phyloP scores from a whole-genome alignment of 2,888 invertebrate species.

The Ormia ochracea region DNA sequence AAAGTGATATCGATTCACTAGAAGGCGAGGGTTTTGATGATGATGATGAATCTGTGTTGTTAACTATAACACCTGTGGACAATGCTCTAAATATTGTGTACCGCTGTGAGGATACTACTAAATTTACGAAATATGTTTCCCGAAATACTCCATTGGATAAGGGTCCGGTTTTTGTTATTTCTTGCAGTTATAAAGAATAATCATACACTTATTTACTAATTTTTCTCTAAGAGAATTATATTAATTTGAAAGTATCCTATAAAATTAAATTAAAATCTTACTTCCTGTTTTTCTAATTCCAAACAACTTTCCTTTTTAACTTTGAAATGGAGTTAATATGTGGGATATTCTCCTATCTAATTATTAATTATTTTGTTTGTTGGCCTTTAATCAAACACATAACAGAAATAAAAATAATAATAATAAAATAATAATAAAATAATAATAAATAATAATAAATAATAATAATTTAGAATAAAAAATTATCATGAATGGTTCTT shows the following conservation, averaged over 20 bases:
- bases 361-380: too few species aligned
- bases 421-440: too few species aligned
- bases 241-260: background rate
- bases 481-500: too few species aligned
- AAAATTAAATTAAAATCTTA: too few species aligned
- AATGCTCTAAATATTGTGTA: slow-evolving; percentile 84
- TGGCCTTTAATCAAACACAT: too few species aligned
- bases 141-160: slow-evolving; percentile 72
- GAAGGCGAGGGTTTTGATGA: slow-evolving; percentile 76
- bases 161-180: slow-evolving; percentile 74
- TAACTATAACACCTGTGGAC: slow-evolving; percentile 81
- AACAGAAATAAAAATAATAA: too few species aligned
- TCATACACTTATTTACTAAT: background rate
- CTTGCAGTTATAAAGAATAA: slow-evolving; percentile 76
- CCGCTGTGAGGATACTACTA: slow-evolving; percentile 77
- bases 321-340: too few species aligned
- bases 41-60: slow-evolving; percentile 78
- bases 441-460: too few species aligned
- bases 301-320: too few species aligned
- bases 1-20: slow-evolving; percentile 71
- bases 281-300: too few species aligned
- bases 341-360: too few species aligned
- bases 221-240: slow-evolving; percentile 20
- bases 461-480: too few species aligned
- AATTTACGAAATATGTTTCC: slow-evolving; percentile 76